phyloP scores from a whole-genome alignment of 2,797 vertebrate genomes.

The Pogonophryne albipinna region DNA sequence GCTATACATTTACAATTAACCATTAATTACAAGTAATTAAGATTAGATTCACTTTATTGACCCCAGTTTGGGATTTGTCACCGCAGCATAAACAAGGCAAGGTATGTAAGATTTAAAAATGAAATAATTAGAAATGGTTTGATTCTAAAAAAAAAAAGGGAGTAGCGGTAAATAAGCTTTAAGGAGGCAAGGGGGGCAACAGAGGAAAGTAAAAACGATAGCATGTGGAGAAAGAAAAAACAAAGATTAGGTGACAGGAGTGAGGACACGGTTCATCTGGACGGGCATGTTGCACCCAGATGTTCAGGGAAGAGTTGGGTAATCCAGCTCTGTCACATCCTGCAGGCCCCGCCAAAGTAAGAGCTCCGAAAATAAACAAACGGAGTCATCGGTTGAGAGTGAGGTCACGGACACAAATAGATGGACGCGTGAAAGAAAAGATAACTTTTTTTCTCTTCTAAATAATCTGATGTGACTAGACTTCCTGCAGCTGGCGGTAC shows the following conservation, averaged over 20 bases:
- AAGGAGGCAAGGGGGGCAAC: not conserved
- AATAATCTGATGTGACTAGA: too few relatives aligned
- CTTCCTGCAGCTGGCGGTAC: slow-evolving; percentile 2
- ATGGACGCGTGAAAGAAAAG: slow-evolving; percentile 2
- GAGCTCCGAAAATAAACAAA: slow-evolving; percentile 56
- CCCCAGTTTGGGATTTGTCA: too few relatives aligned
- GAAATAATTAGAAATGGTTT: not conserved
- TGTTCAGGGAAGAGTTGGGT: slow-evolving; percentile 59
- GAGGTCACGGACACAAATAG: slow-evolving; percentile 46
- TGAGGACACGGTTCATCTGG: slow-evolving; percentile 53
- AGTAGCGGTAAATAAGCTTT: not conserved
- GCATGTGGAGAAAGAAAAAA: not conserved
- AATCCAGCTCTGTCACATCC: slow-evolving; percentile 48
- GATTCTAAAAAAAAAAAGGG: not conserved
- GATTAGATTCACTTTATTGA: too few relatives aligned
- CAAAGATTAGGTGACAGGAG: slow-evolving; percentile 42
- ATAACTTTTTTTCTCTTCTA: not conserved
- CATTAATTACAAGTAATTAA: too few relatives aligned
- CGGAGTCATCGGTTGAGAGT: slow-evolving; percentile 9
- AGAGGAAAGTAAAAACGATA: slow-evolving; percentile 41
- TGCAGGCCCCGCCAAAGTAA: slow-evolving; percentile 27
- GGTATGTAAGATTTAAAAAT: too few relatives aligned
- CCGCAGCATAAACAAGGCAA: too few relatives aligned
- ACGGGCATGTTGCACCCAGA: slow-evolving; percentile 73
- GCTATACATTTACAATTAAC: too few relatives aligned